These are phyloP conservation scores for Holothuria scabra DNA, from an alignment of 53 echinoderm and acorn worm species.

Conservation along the genomic window DNA sequence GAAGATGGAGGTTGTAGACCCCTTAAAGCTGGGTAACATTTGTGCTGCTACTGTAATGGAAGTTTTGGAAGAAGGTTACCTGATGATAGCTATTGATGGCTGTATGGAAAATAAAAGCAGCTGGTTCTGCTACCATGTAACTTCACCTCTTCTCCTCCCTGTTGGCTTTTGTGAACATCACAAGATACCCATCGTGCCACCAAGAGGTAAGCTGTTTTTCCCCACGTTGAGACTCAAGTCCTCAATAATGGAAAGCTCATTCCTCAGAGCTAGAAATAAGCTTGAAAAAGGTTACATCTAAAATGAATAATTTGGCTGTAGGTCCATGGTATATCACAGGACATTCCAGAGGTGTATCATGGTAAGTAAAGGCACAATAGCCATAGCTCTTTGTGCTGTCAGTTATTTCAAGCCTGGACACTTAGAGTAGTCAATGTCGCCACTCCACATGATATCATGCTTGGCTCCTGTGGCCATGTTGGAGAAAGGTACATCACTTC, in stretches of 20 bases:
- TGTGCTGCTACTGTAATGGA: slow-evolving; percentile 91
- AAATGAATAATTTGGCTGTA: too few species aligned
- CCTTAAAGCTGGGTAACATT: slow-evolving; percentile 87
- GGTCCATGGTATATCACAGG: too few species aligned
- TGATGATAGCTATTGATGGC: slow-evolving; percentile 96
- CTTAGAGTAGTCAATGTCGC: too few species aligned
- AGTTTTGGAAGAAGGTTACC: slow-evolving; percentile 82
- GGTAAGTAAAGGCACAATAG: too few species aligned
- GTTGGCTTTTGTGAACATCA: slow-evolving; percentile 96
- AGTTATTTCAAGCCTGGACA: too few species aligned
- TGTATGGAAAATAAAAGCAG: slow-evolving; percentile 77
- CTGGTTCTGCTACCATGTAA: slow-evolving; percentile 95
- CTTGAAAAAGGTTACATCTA: too few species aligned
- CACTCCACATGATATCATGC: too few species aligned
- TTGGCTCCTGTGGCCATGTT: too few species aligned
- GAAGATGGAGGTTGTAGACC: slow-evolving; percentile 97
- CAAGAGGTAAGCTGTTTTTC: slow-evolving; percentile 68
- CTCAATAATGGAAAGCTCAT: background rate
- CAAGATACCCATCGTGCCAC: slow-evolving; percentile 85
- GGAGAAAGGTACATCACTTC: too few species aligned
- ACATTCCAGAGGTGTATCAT: too few species aligned
- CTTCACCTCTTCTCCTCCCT: slow-evolving; percentile 82
- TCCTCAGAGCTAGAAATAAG: too few species aligned
- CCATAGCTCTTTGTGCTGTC: too few species aligned
- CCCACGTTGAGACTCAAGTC: background rate